These are phyloP conservation scores for Catocala sponsa DNA, from an alignment of 2,888 invertebrate genomes.

Conservation along the genomic window DNA sequence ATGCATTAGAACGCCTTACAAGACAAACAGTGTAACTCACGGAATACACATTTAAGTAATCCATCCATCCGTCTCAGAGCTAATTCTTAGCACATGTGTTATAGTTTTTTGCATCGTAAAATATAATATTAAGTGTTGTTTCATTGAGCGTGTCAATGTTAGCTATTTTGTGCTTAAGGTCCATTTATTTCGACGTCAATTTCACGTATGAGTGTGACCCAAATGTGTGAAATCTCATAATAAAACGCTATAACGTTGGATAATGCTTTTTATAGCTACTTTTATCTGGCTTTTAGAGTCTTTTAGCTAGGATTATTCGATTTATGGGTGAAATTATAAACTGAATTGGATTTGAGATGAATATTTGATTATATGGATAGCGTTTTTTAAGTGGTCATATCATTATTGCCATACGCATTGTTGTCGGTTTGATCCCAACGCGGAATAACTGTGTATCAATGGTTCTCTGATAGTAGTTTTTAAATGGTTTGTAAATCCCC, in stretches of 20 bases:
- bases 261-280: slow-evolving; percentile 39
- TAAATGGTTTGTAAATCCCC: no score
- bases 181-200: slow-evolving; percentile 58
- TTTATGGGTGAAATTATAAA: slow-evolving; percentile 9
- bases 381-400: no score
- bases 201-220: slow-evolving; percentile 59
- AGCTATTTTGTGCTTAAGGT: slow-evolving; percentile 41
- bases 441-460: no score
- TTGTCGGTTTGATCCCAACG: no score
- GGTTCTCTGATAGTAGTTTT: no score
- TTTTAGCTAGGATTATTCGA: slow-evolving; percentile 12
- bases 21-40: slow-evolving; percentile 83
- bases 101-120: slow-evolving; percentile 79
- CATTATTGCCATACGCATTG: no score
- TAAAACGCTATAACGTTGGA: slow-evolving; percentile 42
- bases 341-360: neutral
- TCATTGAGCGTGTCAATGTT: slow-evolving; percentile 75
- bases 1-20: slow-evolving; percentile 79
- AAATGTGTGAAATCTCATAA: slow-evolving; percentile 46
- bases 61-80: slow-evolving; percentile 76
- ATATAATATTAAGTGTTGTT: slow-evolving; percentile 76
- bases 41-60: slow-evolving; percentile 84
- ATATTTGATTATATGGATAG: neutral
- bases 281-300: slow-evolving; percentile 27
- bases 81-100: slow-evolving; percentile 82